Percentiles rank a stretch among this genome's conserved stretches.
phyloP scores from a whole-genome alignment of 2,797 vertebrate genomes.

The Anisognathus igniventris region DNA sequence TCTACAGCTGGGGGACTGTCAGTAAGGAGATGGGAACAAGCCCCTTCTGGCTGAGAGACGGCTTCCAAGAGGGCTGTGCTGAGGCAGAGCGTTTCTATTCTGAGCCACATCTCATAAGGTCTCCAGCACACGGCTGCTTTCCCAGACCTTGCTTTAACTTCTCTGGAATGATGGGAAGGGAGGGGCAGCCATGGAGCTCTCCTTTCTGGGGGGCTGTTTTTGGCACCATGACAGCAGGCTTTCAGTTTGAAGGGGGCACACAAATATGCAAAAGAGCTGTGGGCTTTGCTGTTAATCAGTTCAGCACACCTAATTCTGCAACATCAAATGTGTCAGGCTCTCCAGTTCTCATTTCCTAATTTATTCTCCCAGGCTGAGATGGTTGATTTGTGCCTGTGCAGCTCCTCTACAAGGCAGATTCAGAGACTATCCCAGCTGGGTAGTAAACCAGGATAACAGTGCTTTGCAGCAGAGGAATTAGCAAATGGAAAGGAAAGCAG shows the following conservation, averaged over 20 bases:
- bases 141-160: constrained; percentile 13
- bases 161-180: not conserved
- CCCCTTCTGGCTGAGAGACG: not conserved
- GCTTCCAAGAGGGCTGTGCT: not conserved
- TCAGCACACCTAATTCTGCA: not conserved
- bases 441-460: not conserved
- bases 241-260: not conserved
- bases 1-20: not conserved
- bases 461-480: not conserved
- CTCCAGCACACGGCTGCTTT: not conserved
- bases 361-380: not conserved
- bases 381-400: not conserved
- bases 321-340: not conserved
- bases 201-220: not conserved
- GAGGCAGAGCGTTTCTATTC: not conserved
- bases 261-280: fast-evolving
- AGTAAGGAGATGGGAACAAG: not conserved
- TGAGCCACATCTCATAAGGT: not conserved
- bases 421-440: not conserved
- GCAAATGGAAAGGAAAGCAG: not conserved
- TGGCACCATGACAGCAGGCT: not conserved
- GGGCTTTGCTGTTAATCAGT: not conserved
- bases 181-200: not conserved
- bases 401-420: not conserved
- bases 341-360: not conserved